phyloP scores from a whole-genome alignment of 2,113 vertebrate species.

The Calidris pugnax region DNA sequence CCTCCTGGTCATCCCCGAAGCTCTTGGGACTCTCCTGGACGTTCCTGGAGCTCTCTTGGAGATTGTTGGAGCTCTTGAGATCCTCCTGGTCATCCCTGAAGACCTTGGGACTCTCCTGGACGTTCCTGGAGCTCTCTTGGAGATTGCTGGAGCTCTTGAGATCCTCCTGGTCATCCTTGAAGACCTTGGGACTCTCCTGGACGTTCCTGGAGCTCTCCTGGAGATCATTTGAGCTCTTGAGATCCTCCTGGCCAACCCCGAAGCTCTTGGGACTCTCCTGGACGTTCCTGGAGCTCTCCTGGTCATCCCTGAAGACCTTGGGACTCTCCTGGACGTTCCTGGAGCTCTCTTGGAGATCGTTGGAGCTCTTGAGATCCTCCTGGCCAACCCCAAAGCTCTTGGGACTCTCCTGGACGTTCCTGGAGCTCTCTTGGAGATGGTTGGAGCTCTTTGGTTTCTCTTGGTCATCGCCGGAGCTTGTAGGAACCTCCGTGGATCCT shows the following conservation, averaged over 20 bases:
- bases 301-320: accelerated
- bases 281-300: neutral
- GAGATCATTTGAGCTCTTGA: accelerated
- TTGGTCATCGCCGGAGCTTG: accelerated
- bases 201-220: accelerated
- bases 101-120: neutral
- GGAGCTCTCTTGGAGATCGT: neutral
- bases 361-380: neutral
- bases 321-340: neutral
- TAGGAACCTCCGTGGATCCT: accelerated
- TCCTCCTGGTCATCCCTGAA: accelerated
- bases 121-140: accelerated
- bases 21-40: too few species aligned
- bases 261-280: neutral
- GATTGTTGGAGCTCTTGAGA: neutral
- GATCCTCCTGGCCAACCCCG: accelerated
- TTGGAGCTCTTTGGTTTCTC: neutral
- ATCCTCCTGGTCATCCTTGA: accelerated
- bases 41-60: too few species aligned
- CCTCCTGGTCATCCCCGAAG: too few species aligned
- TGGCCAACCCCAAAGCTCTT: accelerated
- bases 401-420: neutral
- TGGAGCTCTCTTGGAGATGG: too few species aligned
- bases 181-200: neutral
- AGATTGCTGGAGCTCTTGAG: accelerated